Conservation (phyloP, 2,113 vertebrate genomes). For the Morone chrysops region DNA sequence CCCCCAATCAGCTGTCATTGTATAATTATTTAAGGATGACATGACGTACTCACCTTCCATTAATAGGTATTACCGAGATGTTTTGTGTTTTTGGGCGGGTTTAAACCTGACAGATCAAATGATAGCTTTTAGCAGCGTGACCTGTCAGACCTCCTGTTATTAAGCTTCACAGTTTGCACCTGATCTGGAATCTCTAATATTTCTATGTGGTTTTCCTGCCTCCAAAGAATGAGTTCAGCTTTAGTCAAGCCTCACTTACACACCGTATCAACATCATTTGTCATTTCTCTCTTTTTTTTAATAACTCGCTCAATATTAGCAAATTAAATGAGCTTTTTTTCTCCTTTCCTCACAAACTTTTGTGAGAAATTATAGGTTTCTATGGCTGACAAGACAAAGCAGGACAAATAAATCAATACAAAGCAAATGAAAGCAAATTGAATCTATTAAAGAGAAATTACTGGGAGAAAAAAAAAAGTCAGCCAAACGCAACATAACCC, state of each 20-base stretch:
- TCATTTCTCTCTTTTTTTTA: constrained; percentile 64
- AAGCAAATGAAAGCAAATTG: constrained; percentile 84
- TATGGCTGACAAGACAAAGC: constrained; percentile 77
- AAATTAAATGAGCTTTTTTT: constrained; percentile 71
- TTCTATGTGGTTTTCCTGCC: constrained; percentile 25
- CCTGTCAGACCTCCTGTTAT: constrained; percentile 37
- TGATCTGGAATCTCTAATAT: constrained; percentile 38
- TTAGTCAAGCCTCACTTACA: constrained; percentile 66
- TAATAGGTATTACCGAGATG: constrained; percentile 13
- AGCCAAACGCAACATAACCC: constrained; percentile 54
- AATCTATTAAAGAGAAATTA: constrained; percentile 81
- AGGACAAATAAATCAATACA: constrained; percentile 82
- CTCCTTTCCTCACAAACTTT: constrained; percentile 63
- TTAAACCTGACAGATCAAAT: constrained; percentile 30
- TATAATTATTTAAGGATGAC: constrained; percentile 48
- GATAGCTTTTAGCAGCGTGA: constrained; percentile 34
- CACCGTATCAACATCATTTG: constrained; percentile 69
- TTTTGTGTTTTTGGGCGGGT: constrained; percentile 26
- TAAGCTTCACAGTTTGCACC: constrained; percentile 43
- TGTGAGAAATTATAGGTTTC: constrained; percentile 77
- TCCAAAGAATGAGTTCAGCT: constrained; percentile 56
- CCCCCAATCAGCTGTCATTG: constrained; percentile 47
- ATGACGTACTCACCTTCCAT: constrained; percentile 54
- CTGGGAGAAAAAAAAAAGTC: constrained; percentile 47
- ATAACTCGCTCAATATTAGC: constrained; percentile 77